Conservation (phyloP, 2,888 invertebrate genomes). For the Drosophila mimica region DNA sequence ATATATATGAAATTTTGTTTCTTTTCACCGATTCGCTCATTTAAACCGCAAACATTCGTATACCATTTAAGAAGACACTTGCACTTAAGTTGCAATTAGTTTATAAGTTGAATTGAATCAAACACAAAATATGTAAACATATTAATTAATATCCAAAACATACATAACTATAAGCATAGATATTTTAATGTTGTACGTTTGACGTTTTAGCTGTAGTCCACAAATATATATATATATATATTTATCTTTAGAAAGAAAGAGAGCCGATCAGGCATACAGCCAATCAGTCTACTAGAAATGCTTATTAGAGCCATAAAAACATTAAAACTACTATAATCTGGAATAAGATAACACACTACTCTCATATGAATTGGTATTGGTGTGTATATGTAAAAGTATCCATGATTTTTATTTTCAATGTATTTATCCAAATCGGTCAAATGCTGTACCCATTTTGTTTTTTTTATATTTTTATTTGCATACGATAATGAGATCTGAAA, state of each 20-base stretch:
- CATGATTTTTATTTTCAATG: conserved; percentile 28
- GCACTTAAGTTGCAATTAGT: conserved; percentile 62
- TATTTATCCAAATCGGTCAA: conserved; percentile 27
- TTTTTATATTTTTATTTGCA: conserved; percentile 22
- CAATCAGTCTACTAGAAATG: conserved; percentile 56
- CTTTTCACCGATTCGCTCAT: conserved; percentile 17
- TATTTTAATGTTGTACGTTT: conserved; percentile 71
- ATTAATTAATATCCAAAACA: conserved; percentile 21
- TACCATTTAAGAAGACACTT: conserved; percentile 71
- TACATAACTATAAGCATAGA: conserved; percentile 37
- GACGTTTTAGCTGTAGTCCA: conserved; percentile 55
- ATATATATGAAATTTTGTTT: conserved; percentile 28
- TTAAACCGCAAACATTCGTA: conserved; percentile 67
- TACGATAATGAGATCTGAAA: conserved; percentile 28
- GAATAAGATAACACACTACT: conserved; percentile 22
- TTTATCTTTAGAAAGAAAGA: conserved; percentile 8
- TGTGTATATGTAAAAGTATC: conserved; percentile 28
- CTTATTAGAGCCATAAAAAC: conserved; percentile 39
- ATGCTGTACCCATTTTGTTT: conserved; percentile 36
- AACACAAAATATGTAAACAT: conserved; percentile 36
- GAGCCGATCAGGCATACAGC: conserved; percentile 47
- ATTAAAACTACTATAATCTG: conserved; percentile 18
- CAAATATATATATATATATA: background rate
- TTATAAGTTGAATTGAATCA: conserved; percentile 43
- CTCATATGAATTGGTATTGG: conserved; percentile 24